Conservation (phyloP, 2,888 invertebrate species). For the Odontocolon sp. region DNA sequence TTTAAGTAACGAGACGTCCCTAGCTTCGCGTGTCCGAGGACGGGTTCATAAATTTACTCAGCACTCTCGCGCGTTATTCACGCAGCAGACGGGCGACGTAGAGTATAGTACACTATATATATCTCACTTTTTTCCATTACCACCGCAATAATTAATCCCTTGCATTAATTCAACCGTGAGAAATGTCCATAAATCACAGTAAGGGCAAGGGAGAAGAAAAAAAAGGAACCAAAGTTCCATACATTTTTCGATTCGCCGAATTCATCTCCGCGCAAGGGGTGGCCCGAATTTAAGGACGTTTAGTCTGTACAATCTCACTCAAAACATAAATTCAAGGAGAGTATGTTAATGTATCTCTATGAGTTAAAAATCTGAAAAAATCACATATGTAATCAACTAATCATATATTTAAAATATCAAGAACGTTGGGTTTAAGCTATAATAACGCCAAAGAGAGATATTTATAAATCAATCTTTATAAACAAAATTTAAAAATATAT, state of each 20-base stretch:
- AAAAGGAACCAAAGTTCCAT: too few relatives aligned
- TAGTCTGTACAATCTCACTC: too few relatives aligned
- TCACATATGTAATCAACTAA: too few relatives aligned
- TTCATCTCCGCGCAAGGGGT: background rate
- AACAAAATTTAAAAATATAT: too few relatives aligned
- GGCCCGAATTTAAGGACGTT: conserved; percentile 12
- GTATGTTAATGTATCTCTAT: too few relatives aligned
- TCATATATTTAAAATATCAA: too few relatives aligned
- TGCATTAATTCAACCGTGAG: conserved; percentile 29
- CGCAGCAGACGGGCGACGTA: conserved; percentile 4
- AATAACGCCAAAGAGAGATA: too few relatives aligned
- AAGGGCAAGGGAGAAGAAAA: background rate
- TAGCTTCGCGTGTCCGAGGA: conserved; percentile 5
- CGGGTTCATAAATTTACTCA: conserved; percentile 21
- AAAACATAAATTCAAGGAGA: too few relatives aligned
- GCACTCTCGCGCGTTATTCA: conserved; percentile 20
- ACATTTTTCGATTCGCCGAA: conserved; percentile 21
- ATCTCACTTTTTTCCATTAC: background rate
- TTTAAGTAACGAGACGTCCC: too few relatives aligned
- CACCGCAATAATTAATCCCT: conserved; percentile 35
- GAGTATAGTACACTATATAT: background rate
- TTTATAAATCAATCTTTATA: too few relatives aligned
- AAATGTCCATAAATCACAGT: conserved; percentile 28
- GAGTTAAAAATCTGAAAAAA: too few relatives aligned
- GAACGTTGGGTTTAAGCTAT: too few relatives aligned